Percentiles rank a stretch among this genome's conserved stretches.
These are phyloP conservation scores for Pectinophora gossypiella DNA, from an alignment of 1,140 invertebrate genomes.

Conservation along the genomic window DNA sequence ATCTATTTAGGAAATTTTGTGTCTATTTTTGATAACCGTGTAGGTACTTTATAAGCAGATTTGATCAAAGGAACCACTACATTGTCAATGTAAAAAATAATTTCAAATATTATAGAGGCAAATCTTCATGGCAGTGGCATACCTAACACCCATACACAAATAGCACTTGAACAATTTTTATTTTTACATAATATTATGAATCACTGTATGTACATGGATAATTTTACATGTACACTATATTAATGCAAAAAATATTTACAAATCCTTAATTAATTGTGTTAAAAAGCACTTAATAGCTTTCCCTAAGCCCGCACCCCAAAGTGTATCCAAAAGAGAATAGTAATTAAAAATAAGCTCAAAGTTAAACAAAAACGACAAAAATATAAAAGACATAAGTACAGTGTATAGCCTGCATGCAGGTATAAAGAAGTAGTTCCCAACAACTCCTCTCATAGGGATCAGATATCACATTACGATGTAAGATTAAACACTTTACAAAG, in stretches of 20 bases:
- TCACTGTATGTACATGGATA: conserved; percentile 60
- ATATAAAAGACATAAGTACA: conserved; percentile 13
- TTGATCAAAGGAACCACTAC: neutral
- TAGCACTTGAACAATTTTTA: conserved; percentile 63
- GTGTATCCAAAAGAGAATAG: conserved; percentile 30
- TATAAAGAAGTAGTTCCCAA: neutral
- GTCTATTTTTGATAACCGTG: neutral
- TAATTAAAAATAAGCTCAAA: conserved; percentile 5
- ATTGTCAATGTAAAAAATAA: neutral
- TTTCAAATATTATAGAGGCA: conserved; percentile 25
- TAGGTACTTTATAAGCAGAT: neutral
- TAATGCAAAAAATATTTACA: conserved; percentile 72
- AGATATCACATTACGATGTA: too few species aligned
- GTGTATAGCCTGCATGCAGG: conserved; percentile 15
- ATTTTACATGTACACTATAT: conserved; percentile 54
- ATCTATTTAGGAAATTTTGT: conserved; percentile 27
- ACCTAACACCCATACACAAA: conserved; percentile 63
- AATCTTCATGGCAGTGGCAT: conserved; percentile 62
- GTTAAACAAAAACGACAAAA: conserved; percentile 6
- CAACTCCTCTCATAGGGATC: too few species aligned
- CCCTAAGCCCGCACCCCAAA: conserved; percentile 30
- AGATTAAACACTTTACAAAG: too few species aligned
- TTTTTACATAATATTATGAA: conserved; percentile 34
- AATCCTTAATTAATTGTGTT: conserved; percentile 41
- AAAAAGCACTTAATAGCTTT: conserved; percentile 62